These are phyloP conservation scores for Onychomys torridus DNA, from an alignment of 2,797 vertebrate species.

Conservation along the genomic window DNA sequence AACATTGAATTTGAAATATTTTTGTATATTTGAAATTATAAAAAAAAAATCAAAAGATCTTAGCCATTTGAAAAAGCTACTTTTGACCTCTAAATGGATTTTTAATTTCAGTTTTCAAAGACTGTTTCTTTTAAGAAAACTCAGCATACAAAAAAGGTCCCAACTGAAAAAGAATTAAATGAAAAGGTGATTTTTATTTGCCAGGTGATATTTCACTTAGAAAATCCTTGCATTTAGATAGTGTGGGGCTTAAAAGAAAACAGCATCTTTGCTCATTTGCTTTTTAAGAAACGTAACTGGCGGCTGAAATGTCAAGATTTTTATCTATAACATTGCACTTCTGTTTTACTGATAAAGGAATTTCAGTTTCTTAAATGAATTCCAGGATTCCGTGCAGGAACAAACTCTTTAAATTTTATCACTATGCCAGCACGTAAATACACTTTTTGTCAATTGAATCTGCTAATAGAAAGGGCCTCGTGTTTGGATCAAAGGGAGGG, in stretches of 20 bases:
- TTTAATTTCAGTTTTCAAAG: conserved; percentile 41
- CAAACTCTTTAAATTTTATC: not conserved
- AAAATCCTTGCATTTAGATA: conserved; percentile 36
- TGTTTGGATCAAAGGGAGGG: conserved; percentile 12
- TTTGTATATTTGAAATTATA: not conserved
- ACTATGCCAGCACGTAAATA: not conserved
- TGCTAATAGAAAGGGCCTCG: not conserved
- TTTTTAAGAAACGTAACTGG: conserved; percentile 11
- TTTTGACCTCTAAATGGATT: not conserved
- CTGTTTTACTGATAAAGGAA: conserved; percentile 19
- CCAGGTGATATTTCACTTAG: conserved; percentile 24
- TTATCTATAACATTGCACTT: conserved; percentile 3
- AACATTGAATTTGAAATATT: conserved; percentile 48
- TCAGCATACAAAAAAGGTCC: conserved; percentile 20
- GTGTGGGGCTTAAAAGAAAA: not conserved
- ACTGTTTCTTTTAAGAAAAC: conserved; percentile 7
- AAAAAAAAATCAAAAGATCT: not conserved
- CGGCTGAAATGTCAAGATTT: conserved; percentile 12
- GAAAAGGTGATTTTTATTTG: not conserved
- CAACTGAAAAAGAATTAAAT: not conserved
- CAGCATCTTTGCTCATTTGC: not conserved
- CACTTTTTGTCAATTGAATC: not conserved
- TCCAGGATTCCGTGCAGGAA: not conserved
- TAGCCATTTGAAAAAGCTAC: conserved; percentile 24
- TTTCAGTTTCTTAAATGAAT: conserved; percentile 50